Evolutionary conservation across 2,113 vertebrate genomes (phyloP), one percentile per base, ranked within the genome.

Genomic region (Meles meles): DNA sequence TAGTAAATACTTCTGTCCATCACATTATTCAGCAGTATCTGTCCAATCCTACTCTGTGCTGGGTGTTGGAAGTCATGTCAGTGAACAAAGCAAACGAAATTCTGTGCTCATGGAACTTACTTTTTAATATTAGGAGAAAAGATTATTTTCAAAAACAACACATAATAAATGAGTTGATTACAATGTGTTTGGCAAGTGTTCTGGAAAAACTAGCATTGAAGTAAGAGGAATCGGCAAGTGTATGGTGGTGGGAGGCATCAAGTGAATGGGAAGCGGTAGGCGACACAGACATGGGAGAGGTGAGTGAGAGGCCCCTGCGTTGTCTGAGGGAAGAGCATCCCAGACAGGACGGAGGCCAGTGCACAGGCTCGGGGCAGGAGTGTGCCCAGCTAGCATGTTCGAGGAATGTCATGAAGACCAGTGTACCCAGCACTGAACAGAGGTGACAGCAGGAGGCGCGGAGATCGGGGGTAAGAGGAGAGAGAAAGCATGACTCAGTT

Each of bases 231-330:
- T 9, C 69, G 57, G 18, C 21, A 15, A 31, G 6, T 1, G 13
- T 10, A n/a, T 7, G 34, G 34, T 31, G 7, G 2, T 12, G 7
- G 34, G 20, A 63, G 42, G 80, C 55, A 3, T 27, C 29, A 17
- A 1, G 6, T 59, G 23, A 72, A 5, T 18, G 0, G n/a, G 29
- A 42, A 25, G 55, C n/a, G 17, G 5, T 42, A 1, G n/a, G n/a
- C 67, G 49, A 93, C n/a, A 31, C 29, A 57, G 59, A 39, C 7
- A 39, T 52, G 1, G 25, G 13, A 61, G 52, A 21, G 42, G 0
- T 8, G 27, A 27, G 25, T 11, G 15, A 31, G 47, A 20, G 72
- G 9, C 96, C 20, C 0, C 7, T 20, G 1, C 67, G 10, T n/a
- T 29, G 15, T 3, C 25, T 29, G 12, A 71, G 67, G 12, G 29